Base-by-base conservation (phyloP, 2,888 invertebrate genomes). In the Apamea sordens region DNA sequence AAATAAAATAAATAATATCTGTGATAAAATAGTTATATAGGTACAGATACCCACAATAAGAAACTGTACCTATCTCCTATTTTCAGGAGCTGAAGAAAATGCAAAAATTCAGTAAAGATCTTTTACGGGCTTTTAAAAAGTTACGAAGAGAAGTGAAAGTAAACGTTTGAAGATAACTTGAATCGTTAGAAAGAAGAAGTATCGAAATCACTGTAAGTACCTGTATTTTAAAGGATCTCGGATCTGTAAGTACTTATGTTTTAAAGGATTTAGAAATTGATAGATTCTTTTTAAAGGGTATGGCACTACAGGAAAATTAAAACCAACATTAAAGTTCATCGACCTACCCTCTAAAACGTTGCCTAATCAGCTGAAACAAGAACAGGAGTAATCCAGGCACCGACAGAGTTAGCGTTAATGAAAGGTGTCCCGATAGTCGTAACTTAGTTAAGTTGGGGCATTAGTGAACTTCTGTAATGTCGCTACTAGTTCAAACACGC, bases 401-500 rank as follows among this genome's bases (percentile, higher is more conserved):
- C 59, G 50, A 47, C 70, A 59, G 65, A 85, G 84, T 77, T 80
- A 73, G 50, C 83, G 68, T 64, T 89, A 86, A 84, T 87, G 78
- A 80, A 89, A 88, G 88, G 89, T 88, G 88, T 86, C 79, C 67
- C 69, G 81, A 84, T 72, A 83, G 73, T 79, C 83, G 71, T 80
- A 84, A 89, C 86, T 78, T 72, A 88, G 85, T 82, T 82, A 73
- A 88, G 77, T 81, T 82, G 65, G 72, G 44, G 77, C 70, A 82
- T 88, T 87, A 87, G 74, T n/a, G 15, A 88, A 88, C 41, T 89
- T 89, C 24, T 56, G 85, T 85, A 89, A 89, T 88, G 77, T 79
- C 44, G 15, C 82, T 63, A 79, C 82, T 72, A 73, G 74, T 64
- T 79, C 63, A 53, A 82, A 72, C 85, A 65, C 36, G 77, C 86